Evolutionary conservation across 2,888 invertebrate species (phyloP).

Genomic region (Chirona hameri): DNA sequence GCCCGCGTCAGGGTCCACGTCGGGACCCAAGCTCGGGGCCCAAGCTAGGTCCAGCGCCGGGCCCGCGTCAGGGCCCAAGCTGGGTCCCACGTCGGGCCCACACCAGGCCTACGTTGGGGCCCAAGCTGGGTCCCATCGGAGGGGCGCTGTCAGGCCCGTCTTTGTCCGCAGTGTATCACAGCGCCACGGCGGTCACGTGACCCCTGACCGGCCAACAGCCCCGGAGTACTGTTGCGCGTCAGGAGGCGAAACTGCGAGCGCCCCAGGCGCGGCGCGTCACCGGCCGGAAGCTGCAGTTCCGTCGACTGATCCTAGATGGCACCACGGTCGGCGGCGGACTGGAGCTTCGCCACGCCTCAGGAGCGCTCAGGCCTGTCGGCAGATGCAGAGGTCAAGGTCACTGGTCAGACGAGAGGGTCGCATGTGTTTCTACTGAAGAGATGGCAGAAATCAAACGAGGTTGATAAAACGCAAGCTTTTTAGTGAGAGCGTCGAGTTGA

Average conservation of each 20-base stretch:
- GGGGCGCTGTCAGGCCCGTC: neutral
- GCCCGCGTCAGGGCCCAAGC: neutral
- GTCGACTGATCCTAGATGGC: conserved; percentile 1
- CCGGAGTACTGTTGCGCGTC: neutral
- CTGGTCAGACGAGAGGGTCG: too few species aligned
- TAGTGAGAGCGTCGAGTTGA: too few species aligned
- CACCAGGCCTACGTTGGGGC: neutral
- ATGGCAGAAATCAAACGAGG: too few species aligned
- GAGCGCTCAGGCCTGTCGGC: neutral
- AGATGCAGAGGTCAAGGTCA: neutral
- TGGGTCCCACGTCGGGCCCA: neutral
- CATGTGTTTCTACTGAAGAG: too few species aligned
- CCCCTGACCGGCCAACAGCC: neutral
- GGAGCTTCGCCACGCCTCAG: neutral
- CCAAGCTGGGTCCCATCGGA: neutral
- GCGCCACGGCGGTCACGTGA: neutral
- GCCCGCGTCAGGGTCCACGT: neutral
- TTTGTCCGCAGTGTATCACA: neutral
- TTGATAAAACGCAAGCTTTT: too few species aligned
- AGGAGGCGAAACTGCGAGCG: neutral
- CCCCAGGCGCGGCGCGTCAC: conserved; percentile 7
- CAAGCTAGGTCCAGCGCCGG: too few species aligned
- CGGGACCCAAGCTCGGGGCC: too few species aligned
- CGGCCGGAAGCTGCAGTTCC: neutral
- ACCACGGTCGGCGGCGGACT: neutral